phyloP scores from a whole-genome alignment of 2,888 invertebrate genomes.

The Drosophila nr. perissopoda region DNA sequence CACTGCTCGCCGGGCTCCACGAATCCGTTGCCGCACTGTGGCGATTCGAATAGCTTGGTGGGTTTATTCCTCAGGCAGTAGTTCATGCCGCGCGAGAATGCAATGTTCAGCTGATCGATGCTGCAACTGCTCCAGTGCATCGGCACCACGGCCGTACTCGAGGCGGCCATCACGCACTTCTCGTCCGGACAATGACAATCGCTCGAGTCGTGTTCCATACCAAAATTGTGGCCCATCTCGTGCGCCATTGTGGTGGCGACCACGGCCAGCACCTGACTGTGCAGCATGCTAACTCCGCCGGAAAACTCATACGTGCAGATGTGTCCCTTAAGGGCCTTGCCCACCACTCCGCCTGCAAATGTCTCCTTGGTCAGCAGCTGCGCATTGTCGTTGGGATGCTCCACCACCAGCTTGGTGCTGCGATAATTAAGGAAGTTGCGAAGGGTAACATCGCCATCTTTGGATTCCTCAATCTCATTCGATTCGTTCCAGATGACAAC shows the following conservation, averaged over 20 bases:
- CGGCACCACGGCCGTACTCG: conserved; percentile 93
- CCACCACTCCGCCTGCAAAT: conserved; percentile 97
- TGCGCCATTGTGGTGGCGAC: conserved; percentile 99
- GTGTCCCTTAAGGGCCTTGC: conserved; percentile 98
- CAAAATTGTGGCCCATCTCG: conserved; percentile 99
- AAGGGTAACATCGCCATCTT: conserved; percentile 94
- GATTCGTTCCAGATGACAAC: conserved; percentile 97
- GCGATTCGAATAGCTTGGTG: conserved; percentile 90
- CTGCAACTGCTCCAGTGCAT: conserved; percentile 98
- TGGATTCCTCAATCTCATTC: conserved; percentile 93
- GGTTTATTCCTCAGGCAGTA: conserved; percentile 97
- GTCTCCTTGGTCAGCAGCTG: conserved; percentile 93
- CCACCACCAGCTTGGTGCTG: conserved; percentile 90
- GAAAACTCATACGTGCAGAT: conserved; percentile 99
- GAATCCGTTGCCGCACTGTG: conserved; percentile 98
- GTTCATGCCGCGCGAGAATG: conserved; percentile 98
- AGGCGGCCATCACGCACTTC: conserved; percentile 98
- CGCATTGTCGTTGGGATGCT: conserved; percentile 98
- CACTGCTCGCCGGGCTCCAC: conserved; percentile 98
- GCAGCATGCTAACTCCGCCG: conserved; percentile 97
- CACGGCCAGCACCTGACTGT: conserved; percentile 93
- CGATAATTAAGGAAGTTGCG: conserved; percentile 96
- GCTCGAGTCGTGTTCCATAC: conserved; percentile 97
- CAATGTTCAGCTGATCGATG: conserved; percentile 93
- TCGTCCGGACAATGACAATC: conserved; percentile 94